Evolutionary conservation across 2,888 invertebrate genomes (phyloP).

Genomic region (Pandemis corylana): DNA sequence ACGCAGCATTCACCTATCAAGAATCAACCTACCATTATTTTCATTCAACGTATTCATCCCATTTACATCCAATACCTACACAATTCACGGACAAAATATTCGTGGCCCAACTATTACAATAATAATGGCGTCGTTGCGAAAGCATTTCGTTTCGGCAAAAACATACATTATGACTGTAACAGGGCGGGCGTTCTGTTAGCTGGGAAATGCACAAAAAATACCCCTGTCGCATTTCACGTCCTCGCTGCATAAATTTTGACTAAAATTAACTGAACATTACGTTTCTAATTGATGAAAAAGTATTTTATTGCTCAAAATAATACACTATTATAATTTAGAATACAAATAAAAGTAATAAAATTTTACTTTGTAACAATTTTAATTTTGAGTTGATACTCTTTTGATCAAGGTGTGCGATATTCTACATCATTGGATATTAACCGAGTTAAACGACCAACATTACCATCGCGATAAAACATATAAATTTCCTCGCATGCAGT

Average conservation of each 20-base stretch:
- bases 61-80: not conserved
- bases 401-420: not conserved
- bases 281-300: not conserved
- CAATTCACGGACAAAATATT: conserved; percentile 11
- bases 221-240: conserved; percentile 46
- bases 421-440: not conserved
- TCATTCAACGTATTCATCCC: not conserved
- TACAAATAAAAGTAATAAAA: no score
- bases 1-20: not conserved
- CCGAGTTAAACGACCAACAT: not conserved
- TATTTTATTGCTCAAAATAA: no score
- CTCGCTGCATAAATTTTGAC: not conserved
- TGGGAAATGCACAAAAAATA: conserved; percentile 56
- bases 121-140: conserved; percentile 20
- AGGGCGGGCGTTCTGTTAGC: conserved; percentile 50
- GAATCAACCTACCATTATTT: not conserved
- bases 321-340: no score
- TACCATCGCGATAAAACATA: not conserved
- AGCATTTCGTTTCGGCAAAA: conserved; percentile 47
- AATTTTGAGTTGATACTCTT: no score
- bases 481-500: not conserved
- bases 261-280: not conserved
- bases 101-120: conserved; percentile 13
- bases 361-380: no score
- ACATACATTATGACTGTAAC: conserved; percentile 48